phyloP scores from a whole-genome alignment of 2,888 invertebrate genomes.

The Dryadula phaetusa region DNA sequence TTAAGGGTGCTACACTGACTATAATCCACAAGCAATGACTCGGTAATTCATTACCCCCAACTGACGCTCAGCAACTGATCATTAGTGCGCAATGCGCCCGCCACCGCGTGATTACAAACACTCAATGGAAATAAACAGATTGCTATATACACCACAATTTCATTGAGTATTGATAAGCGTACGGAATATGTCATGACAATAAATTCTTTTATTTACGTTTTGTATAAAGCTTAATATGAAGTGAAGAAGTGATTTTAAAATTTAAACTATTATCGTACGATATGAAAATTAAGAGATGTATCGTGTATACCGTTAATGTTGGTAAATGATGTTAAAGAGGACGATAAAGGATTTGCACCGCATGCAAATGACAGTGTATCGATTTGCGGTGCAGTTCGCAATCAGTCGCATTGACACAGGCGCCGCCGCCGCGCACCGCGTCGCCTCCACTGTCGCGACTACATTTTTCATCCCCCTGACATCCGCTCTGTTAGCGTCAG shows the following conservation, averaged over 20 bases:
- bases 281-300: neutral
- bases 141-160: slow-evolving; percentile 63
- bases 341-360: slow-evolving; percentile 43
- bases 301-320: slow-evolving; percentile 40
- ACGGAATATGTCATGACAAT: neutral
- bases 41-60: slow-evolving; percentile 73
- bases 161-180: slow-evolving; percentile 61
- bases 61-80: slow-evolving; percentile 56
- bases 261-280: neutral
- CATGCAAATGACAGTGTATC: slow-evolving; percentile 53
- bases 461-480: slow-evolving; percentile 56
- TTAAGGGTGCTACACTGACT: slow-evolving; percentile 65
- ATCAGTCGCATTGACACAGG: slow-evolving; percentile 52
- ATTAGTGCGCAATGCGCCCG: slow-evolving; percentile 57
- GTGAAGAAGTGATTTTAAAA: neutral
- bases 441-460: slow-evolving; percentile 50
- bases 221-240: neutral
- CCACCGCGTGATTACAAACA: slow-evolving; percentile 67
- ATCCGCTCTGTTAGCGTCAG: slow-evolving; percentile 54
- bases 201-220: neutral
- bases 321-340: slow-evolving; percentile 44
- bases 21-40: slow-evolving; percentile 75
- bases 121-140: slow-evolving; percentile 66
- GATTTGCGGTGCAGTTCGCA: slow-evolving; percentile 51
- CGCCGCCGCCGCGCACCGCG: slow-evolving; percentile 44